Evolutionary conservation across 1,140 invertebrate species (phyloP).

Genomic region (Drosophila guanche): DNA sequence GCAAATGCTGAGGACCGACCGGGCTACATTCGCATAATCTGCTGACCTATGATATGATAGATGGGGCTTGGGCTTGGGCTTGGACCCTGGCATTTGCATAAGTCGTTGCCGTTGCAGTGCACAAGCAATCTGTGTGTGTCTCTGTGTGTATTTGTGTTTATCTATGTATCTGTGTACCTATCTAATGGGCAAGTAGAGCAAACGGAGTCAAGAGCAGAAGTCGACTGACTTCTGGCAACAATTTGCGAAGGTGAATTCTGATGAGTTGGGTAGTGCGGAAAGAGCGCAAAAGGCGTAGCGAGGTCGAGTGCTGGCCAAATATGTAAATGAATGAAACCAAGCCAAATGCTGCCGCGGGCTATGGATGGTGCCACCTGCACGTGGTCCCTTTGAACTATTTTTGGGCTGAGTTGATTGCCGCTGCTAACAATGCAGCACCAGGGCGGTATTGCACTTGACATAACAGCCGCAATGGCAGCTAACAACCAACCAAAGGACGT

Average conservation of each 20-base stretch:
- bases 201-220: slow-evolving; percentile 68
- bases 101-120: slow-evolving; percentile 52
- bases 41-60: slow-evolving; percentile 60
- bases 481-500: slow-evolving; percentile 45
- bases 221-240: slow-evolving; percentile 24
- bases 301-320: slow-evolving; percentile 63
- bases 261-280: no score
- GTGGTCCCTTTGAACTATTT: slow-evolving; percentile 72
- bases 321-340: slow-evolving; percentile 72
- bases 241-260: slow-evolving; percentile 68
- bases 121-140: slow-evolving; percentile 25
- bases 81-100: slow-evolving; percentile 58
- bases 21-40: slow-evolving; percentile 66
- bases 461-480: slow-evolving; percentile 59
- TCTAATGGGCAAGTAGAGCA: slow-evolving; percentile 35
- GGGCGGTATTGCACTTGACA: slow-evolving; percentile 61
- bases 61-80: not conserved
- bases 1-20: no score
- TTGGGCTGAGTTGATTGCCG: slow-evolving; percentile 35
- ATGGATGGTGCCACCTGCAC: not conserved
- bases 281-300: slow-evolving; percentile 13
- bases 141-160: slow-evolving; percentile 8
- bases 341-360: slow-evolving; percentile 46
- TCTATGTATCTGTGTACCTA: not conserved
- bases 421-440: slow-evolving; percentile 51